A percentile compares a stretch with the other conserved stretches of the same genome.
Conservation (phyloP, 2,888 invertebrate species). For the Exocentrus adspersus region DNA sequence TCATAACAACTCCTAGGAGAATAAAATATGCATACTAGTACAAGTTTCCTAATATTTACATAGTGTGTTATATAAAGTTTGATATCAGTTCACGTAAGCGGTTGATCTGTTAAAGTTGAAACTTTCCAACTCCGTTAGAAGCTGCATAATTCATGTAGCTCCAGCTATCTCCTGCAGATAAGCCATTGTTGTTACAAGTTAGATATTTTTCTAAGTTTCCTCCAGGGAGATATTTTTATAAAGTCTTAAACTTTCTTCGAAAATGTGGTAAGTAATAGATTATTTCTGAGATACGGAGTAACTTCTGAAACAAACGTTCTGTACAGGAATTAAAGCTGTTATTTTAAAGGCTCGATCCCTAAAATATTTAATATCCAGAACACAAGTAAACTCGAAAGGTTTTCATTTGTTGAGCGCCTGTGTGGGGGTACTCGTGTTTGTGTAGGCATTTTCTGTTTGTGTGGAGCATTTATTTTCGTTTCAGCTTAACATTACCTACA, state of each 20-base stretch:
- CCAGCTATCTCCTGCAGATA: constrained; percentile 56
- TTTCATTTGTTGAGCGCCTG: no score
- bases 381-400: not conserved
- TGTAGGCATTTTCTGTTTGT: no score
- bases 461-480: no score
- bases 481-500: no score
- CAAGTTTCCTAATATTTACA: constrained; percentile 15
- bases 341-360: not conserved
- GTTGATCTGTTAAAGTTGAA: constrained; percentile 47
- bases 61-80: constrained; percentile 32
- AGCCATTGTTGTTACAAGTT: constrained; percentile 58
- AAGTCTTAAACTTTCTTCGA: constrained; percentile 28
- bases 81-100: constrained; percentile 42
- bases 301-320: constrained; percentile 25
- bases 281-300: constrained; percentile 29
- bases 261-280: constrained; percentile 34
- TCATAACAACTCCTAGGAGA: not conserved
- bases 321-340: constrained; percentile 21
- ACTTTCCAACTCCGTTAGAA: constrained; percentile 49
- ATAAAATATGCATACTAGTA: not conserved
- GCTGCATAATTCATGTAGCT: constrained; percentile 58
- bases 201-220: constrained; percentile 49
- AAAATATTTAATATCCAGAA: not conserved
- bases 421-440: no score
- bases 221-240: constrained; percentile 47